Evolutionary conservation across 2,113 vertebrate genomes (phyloP).

Genomic region (Daubentonia madagascariensis): DNA sequence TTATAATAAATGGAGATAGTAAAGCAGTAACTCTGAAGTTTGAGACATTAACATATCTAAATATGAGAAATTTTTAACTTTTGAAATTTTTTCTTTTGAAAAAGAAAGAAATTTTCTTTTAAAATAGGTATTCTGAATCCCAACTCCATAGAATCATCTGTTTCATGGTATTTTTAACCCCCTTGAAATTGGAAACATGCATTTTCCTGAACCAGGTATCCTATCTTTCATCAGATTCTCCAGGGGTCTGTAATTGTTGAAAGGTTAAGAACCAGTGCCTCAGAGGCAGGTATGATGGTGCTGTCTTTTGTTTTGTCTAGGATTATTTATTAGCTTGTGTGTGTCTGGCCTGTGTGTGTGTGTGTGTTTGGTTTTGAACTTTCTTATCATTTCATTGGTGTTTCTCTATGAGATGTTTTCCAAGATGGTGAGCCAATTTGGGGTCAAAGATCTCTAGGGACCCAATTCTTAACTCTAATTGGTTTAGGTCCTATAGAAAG

Average conservation of each 20-base stretch:
- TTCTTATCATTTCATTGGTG: not conserved
- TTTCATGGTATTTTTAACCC: not conserved
- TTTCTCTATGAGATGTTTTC: not conserved
- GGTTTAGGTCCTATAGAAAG: not conserved
- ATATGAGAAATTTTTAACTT: not conserved
- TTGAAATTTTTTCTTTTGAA: too few species aligned
- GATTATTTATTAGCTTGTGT: not conserved
- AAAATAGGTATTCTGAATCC: constrained; percentile 10
- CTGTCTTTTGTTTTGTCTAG: not conserved
- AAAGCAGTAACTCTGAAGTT: not conserved
- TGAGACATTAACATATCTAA: constrained; percentile 11
- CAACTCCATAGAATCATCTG: not conserved
- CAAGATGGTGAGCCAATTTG: not conserved
- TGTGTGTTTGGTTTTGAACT: constrained; percentile 12
- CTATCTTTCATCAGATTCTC: not conserved
- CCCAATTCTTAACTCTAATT: not conserved
- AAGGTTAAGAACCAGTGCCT: not conserved
- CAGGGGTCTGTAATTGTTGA: not conserved
- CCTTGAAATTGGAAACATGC: not conserved
- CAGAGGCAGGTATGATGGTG: not conserved
- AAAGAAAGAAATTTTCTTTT: not conserved
- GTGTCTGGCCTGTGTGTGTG: not conserved
- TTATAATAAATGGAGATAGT: not conserved
- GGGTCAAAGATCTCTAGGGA: not conserved
- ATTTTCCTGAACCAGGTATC: not conserved